phyloP scores from a whole-genome alignment of 2,113 vertebrate species.

The Clarias batrachus region DNA sequence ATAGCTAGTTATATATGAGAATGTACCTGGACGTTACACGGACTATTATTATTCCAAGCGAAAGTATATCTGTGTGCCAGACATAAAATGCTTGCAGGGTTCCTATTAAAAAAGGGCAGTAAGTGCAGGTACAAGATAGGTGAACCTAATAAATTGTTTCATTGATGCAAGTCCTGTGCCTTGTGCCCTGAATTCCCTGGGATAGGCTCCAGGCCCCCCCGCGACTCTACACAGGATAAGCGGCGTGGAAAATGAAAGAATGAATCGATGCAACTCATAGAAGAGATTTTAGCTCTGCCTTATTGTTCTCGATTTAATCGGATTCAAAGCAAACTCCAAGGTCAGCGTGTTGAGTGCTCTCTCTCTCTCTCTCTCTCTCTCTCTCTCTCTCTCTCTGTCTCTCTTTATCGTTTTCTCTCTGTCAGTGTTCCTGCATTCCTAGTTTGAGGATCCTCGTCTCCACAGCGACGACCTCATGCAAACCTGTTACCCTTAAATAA shows the following conservation, averaged over 20 bases:
- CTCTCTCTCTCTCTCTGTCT: neutral
- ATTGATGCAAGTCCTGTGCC: too few species aligned
- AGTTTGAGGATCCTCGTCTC: neutral
- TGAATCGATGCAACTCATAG: neutral
- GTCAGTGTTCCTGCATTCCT: neutral
- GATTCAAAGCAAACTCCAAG: slow-evolving; percentile 9
- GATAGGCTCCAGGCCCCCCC: too few species aligned
- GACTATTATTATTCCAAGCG: neutral
- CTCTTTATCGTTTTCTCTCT: neutral
- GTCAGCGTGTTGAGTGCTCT: neutral
- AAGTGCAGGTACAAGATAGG: neutral
- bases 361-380: neutral
- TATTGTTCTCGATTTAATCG: neutral
- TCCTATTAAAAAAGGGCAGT: neutral
- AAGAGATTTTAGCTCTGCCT: neutral
- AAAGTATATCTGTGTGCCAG: neutral
- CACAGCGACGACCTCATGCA: neutral
- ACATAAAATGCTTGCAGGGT: neutral
- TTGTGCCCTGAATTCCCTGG: too few species aligned
- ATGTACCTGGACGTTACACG: neutral
- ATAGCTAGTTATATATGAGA: neutral
- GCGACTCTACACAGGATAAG: too few species aligned
- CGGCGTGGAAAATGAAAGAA: too few species aligned
- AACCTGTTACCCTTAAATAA: neutral
- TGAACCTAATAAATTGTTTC: neutral